Base-by-base conservation (phyloP, 2,888 invertebrate genomes). In the Drosophila kambysellisi region DNA sequence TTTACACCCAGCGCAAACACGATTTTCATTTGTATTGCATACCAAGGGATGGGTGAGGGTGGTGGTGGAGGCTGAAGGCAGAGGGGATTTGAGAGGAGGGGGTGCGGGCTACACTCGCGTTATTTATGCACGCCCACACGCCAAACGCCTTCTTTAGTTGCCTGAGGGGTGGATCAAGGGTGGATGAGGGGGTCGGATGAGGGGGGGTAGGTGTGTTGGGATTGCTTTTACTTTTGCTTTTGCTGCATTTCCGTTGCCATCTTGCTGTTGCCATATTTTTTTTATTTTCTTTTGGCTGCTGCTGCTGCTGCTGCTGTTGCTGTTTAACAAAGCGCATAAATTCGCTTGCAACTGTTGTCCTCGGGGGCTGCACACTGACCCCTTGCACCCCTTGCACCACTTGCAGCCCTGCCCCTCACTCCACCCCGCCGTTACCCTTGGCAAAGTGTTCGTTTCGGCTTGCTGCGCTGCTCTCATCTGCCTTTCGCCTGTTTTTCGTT, bases 241-340 rank as follows among this genome's bases (percentile, higher is more conserved):
- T 56, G 56, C 39, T 29, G 52, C 64, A 51, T 76, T 67, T 62
- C 39, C 32, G 48, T 64, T 50, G 53, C 51, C 46, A 46, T 46
- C 46, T 46, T 51, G 48, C 58, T 71, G 69, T 79, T 88, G 69
- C 68, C 67, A 74, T 74, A 74, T 80, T 69, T 75, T 25, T 74
- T 70, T 80, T 86, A 54, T 56, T 57, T 65, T 69, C 66, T 59
- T 60, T 66, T 51, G 63, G 29, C 17, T 56, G 81, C 82, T 82
- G 85, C 74, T 91, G 79, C 74, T 91, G 79, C 17, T 56, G 81
- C 82, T 82, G 85, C 74, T 91, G 79, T 74, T 79, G 84, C 90
- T 91, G 91, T 90, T 88, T 88, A 88, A 88, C 91, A 88, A 91
- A 88, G 91, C 88, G 91, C 88, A 88, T 91, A 88, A 88, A 88